Base-by-base conservation (phyloP, 2,113 vertebrate species). In the Poeciliopsis prolifica region DNA sequence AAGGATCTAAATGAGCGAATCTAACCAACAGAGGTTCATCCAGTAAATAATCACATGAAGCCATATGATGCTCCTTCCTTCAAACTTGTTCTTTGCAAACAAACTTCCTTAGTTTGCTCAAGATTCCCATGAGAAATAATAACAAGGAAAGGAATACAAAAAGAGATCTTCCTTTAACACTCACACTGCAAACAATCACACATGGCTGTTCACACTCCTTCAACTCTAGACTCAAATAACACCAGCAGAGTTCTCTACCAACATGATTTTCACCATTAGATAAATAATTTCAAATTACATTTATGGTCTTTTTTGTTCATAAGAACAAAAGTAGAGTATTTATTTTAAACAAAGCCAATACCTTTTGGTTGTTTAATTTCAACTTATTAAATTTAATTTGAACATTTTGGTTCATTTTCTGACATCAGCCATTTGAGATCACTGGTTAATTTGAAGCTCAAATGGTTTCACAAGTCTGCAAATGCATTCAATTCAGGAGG, bases 101-200 rank as follows among this genome's bases (percentile, higher is more conserved):
- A 74, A 66, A 77, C 75, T 80, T 82, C 67, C 82, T 68, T 15
- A 35, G 65, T 12, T 26, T 31, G 2, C 75, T 28, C 58, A 60
- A 78, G 71, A 81, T 88, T 91, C 81, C 83, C 87, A 86, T 78
- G 78, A 88, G 85, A 86, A 85, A 87, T 76, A 89, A 87, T 84
- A 83, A 87, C 54, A 70, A 78, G 51, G n/a, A 26, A 0, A 24
- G n/a, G 67, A 68, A 51, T 65, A 74, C 0, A 12, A 35, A 37
- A 37, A 37, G 35, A 6, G 78, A 65, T 68, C 35, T 70, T 33
- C 66, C 68, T 86, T 79, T 77, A 73, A 81, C 54, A 10, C 74
- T 75, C 76, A 58, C 78, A 85, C 54, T 33, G 84, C 81, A 92
- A 93, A 94, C 83, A 91, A 80, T 89, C 89, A 80, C 78, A 61